Evolutionary conservation across 1,140 invertebrate genomes (phyloP).

Genomic region (Tetramorium parvispinum): DNA sequence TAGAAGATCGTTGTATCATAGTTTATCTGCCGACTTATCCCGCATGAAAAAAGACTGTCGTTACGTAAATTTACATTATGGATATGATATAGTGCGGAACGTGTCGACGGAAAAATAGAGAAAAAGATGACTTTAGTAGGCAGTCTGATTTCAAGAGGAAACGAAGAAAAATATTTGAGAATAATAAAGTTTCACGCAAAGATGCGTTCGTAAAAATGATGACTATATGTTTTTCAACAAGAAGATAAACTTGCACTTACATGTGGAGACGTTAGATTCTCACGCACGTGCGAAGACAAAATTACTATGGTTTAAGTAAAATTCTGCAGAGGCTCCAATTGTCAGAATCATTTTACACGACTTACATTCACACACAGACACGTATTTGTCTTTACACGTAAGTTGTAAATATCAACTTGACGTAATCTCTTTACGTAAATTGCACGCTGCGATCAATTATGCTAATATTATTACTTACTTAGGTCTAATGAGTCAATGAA

Average conservation of each 20-base stretch:
- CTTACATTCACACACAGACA: neutral
- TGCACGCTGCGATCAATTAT: slow-evolving; percentile 28
- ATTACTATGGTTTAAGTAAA: neutral
- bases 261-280: neutral
- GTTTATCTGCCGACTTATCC: slow-evolving; percentile 12
- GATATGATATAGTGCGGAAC: neutral
- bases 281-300: neutral
- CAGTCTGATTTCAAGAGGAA: neutral
- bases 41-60: neutral
- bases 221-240: neutral
- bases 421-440: neutral
- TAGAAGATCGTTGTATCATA: neutral
- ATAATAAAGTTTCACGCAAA: neutral
- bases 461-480: slow-evolving; percentile 47
- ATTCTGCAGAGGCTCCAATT: neutral
- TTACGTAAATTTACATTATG: slow-evolving; percentile 16
- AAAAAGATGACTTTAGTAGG: neutral
- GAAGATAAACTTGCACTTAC: neutral
- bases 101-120: neutral
- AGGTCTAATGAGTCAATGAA: neutral
- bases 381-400: neutral
- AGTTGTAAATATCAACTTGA: neutral
- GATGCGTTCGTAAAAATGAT: neutral
- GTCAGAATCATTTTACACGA: neutral
- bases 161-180: neutral